These are phyloP conservation scores for Megalops atlanticus DNA, from an alignment of 2,113 vertebrate species.

Conservation along the genomic window DNA sequence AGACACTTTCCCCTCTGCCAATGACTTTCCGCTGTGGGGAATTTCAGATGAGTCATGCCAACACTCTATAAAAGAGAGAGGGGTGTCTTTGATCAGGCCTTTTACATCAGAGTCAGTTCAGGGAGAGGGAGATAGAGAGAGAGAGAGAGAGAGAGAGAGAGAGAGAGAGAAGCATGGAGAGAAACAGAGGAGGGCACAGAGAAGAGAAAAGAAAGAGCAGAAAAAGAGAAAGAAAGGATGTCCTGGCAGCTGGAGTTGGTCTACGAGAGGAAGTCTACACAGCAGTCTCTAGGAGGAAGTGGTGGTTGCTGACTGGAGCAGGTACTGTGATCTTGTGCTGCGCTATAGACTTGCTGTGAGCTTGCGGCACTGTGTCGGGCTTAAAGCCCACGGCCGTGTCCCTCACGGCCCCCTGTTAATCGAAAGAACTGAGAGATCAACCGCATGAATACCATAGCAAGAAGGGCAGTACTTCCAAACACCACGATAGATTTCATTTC, in stretches of 20 bases:
- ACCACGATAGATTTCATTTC: no score
- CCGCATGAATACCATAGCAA: no score
- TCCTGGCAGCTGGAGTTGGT: constrained; percentile 16
- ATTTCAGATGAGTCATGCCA: constrained; percentile 23
- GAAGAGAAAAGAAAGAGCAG: constrained; percentile 9
- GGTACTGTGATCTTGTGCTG: constrained; percentile 5
- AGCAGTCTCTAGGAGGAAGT: constrained; percentile 1
- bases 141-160: constrained; percentile 12
- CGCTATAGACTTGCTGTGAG: no score
- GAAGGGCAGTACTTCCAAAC: no score
- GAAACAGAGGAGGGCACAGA: constrained; percentile 27
- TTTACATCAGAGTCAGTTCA: background rate
- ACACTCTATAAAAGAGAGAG: background rate
- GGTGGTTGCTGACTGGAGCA: background rate
- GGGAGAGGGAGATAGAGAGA: constrained; percentile 30
- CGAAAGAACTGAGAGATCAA: no score
- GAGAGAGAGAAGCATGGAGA: constrained; percentile 13
- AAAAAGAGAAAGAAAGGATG: constrained; percentile 53
- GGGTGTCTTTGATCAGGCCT: constrained; percentile 2
- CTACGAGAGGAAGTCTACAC: background rate
- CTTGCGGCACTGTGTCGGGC: no score
- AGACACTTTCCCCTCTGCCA: background rate
- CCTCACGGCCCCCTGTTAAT: no score
- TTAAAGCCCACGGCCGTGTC: no score
- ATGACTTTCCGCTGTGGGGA: background rate